Evolutionary conservation across 2,888 invertebrate species (phyloP), one percentile per base, ranked within the genome.

Genomic region (Heliconius ismenius): DNA sequence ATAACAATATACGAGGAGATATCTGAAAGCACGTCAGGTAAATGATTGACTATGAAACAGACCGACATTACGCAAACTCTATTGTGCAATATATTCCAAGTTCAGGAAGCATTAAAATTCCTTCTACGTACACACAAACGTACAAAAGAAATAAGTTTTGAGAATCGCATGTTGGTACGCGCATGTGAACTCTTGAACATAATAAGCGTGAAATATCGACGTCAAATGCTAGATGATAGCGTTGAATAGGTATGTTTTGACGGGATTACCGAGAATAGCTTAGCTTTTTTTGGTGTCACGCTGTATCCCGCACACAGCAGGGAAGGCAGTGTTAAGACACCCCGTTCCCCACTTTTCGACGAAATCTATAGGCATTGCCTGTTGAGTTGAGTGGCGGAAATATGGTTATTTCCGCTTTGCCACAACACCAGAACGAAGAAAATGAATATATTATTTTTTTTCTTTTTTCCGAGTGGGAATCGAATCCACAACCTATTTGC

Each of bases 41-140:
- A 87, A 87, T 85, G 83, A 84, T 83, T 78, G 83, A 79, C 86
- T 86, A 86, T 86, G 85, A 87, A 87, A 85, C 82, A 84, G 80
- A 81, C 83, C 84, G 83, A 83, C 83, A 85, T 91, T 91, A 88
- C 89, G 90, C 87, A 91, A 85, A 82, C 84, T 86, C 87, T 85
- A 90, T 91, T 92, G 90, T 91, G 86, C 87, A 88, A 89, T 89
- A 87, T 86, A 87, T 86, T 84, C 86, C 85, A 90, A 91, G 90
- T 92, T 90, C 90, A 91, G 87, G 92, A 93, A 91, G 88, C 92
- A 92, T 93, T 92, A 92, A 92, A 89, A 93, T 93, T 93, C 93
- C 89, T 92, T 88, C 86, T 87, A 84, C 90, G 90, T 91, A 87
- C 89, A 91, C 90, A 92, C 91, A 92, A 93, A 93, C 92, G 92